Base-by-base conservation (phyloP, 2,113 vertebrate species). In the Melanerpes aurifrons region DNA sequence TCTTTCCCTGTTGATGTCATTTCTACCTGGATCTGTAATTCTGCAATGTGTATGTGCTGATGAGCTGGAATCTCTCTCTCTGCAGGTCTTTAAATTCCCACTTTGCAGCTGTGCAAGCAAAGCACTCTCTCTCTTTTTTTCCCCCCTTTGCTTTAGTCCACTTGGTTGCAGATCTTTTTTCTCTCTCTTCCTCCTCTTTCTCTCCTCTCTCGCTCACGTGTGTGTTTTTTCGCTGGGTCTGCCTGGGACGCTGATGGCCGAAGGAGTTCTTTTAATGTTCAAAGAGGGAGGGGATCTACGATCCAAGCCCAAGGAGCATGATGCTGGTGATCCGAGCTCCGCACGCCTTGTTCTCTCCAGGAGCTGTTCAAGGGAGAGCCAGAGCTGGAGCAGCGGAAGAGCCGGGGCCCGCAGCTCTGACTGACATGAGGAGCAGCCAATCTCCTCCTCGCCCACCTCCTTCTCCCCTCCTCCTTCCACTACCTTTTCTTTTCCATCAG, bases 1-100 rank as follows among this genome's bases (percentile, higher is more conserved):
- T 99, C 99, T 97, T 99, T 99, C 93, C 98, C 99, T 97, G 99
- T 98, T 97, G 99, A 99, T 98, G 99, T 99, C 99, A 99, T 99
- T 96, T 97, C 97, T 97, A 96, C 97, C 96, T 91, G 96, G 96
- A 90, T 94, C 92, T 94, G 90, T 90, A 93, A 93, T 93, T 93
- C 95, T 94, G 96, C 94, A 96, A 90, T 69, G 95, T 94, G 94
- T 96, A 85, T 95, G 96, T 94, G 95, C 92, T 74, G 97, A 96
- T 95, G 95, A 96, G 96, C 94, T 89, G 95, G 94, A 95, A 93
- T 96, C 37, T 93, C 73, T 95, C 70, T 66, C 96, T 94, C 92
- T 83, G 96, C 96, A 84, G 96, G 77, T 96, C 96, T 96, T 93
- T 94, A 96, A 97, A 97, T 96, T 95, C 94, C 97, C 95, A 96